Evolutionary conservation across 2,888 invertebrate genomes (phyloP), one percentile per base, ranked within the genome.

Genomic region (Orchesella flavescens): DNA sequence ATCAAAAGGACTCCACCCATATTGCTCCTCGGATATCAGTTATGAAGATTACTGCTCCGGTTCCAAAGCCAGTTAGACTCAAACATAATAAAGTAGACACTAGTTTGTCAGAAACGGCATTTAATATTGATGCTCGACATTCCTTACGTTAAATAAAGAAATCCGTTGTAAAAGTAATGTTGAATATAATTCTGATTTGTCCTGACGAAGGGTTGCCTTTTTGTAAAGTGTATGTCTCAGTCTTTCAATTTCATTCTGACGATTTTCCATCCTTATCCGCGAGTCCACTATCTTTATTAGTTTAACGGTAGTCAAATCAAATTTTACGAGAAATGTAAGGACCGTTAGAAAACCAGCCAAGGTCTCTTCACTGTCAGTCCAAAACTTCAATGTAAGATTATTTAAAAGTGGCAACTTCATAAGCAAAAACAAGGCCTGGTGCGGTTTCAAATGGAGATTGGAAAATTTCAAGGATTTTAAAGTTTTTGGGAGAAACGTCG

Each of bases 351-450:
- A 68, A 0, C 46, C 82, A 7, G 76, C 81, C 23, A 86, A 53
- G 1, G 76, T 43, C 1, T 55, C 59, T n/a, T 77, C 82, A 5
- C 69, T 23, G 23, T 83, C 83, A 19, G 71, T 80, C 84, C 84
- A 84, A n/a, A 57, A 66, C 10, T 84, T 66, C 19, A 86, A 46
- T 10, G 57, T 69, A 0, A 84, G n/a, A 7, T 49, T 68, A 15
- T 59, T 59, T 13, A 86, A 12, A 49, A 59, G 2, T 1, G 79
- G 86, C 5, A 86, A 57, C 34, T 84, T 74, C n/a, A 86, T 59
- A 15, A 84, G 59, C 1, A 86, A 17, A 44, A 84, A 86, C 61
- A 84, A 53, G n/a, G 69, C 63, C 49, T 86, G 85, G 46, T 86
- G 83, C 13, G 79, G 84, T 68, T 84, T 79, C 13, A 86, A 43